phyloP scores from a whole-genome alignment of 2,888 invertebrate species.

The Drosophila testacea region DNA sequence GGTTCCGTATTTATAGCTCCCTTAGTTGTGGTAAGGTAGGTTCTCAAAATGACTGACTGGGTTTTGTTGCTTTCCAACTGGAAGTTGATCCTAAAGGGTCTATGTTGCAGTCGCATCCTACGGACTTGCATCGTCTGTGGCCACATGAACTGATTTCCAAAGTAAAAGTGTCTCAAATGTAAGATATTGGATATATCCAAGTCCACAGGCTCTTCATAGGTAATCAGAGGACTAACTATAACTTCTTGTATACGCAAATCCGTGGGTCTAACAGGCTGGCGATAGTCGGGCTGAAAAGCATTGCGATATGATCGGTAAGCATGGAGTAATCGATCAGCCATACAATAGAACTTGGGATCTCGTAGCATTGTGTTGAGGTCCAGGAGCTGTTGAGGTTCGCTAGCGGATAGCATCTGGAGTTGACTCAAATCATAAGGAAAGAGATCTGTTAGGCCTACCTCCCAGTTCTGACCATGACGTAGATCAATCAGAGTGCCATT shows the following conservation, averaged over 20 bases:
- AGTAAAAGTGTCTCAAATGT: constrained; percentile 45
- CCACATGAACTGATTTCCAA: constrained; percentile 57
- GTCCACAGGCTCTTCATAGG: constrained; percentile 88
- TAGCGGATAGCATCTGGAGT: constrained; percentile 1
- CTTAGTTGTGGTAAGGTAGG: constrained; percentile 86
- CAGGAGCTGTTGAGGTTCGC: constrained; percentile 84
- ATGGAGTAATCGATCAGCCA: constrained; percentile 87
- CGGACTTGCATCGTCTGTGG: constrained; percentile 47
- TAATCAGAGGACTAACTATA: constrained; percentile 88
- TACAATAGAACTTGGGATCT: constrained; percentile 89
- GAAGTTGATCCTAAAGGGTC: constrained; percentile 87
- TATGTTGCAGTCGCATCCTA: constrained; percentile 78
- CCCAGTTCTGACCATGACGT: constrained; percentile 35
- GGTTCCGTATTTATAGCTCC: constrained; percentile 33
- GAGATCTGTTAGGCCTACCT: constrained; percentile 38
- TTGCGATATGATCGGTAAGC: constrained; percentile 87
- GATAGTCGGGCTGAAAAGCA: constrained; percentile 86
- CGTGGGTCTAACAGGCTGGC: constrained; percentile 86
- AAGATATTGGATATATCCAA: constrained; percentile 86
- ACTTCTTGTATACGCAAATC: constrained; percentile 88
- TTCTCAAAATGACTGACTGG: constrained; percentile 87
- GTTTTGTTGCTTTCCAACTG: constrained; percentile 87
- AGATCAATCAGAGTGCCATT: constrained; percentile 51
- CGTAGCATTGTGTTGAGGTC: constrained; percentile 88
- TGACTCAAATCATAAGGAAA: constrained; percentile 51